phyloP scores from a whole-genome alignment of 1,140 invertebrate genomes.

The Aricia agestis region DNA sequence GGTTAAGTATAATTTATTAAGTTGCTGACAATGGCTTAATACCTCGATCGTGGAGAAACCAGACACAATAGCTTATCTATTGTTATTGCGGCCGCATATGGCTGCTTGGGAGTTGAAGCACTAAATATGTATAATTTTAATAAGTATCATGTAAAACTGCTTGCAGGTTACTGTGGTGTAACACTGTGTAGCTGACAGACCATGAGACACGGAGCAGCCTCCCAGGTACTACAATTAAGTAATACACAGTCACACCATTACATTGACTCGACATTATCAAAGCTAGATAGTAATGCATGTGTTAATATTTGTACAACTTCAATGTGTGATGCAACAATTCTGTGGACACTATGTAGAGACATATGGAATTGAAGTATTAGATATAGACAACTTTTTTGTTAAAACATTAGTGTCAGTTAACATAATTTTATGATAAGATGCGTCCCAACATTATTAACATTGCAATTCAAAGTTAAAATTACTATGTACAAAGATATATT shows the following conservation, averaged over 20 bases:
- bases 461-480: too few species aligned
- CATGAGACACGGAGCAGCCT: not conserved
- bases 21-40: too few species aligned
- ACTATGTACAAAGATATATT: too few species aligned
- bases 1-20: too few species aligned
- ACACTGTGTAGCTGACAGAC: not conserved
- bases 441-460: too few species aligned
- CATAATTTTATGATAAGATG: too few species aligned
- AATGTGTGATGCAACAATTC: not conserved
- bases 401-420: too few species aligned
- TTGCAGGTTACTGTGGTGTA: not conserved
- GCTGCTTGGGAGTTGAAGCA: too few species aligned
- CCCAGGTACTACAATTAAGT: not conserved
- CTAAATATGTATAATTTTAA: too few species aligned
- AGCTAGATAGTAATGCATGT: not conserved
- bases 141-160: not conserved
- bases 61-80: too few species aligned
- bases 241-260: slow-evolving; percentile 1
- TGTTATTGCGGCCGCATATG: too few species aligned
- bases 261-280: not conserved
- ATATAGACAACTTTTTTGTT: not conserved
- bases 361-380: not conserved
- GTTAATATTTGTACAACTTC: not conserved
- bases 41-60: too few species aligned
- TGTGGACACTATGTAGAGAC: not conserved